A percentile compares a stretch with the other conserved stretches of the same genome.
These are phyloP conservation scores for Sminthurides aquaticus DNA, from an alignment of 2,888 invertebrate genomes.

Conservation along the genomic window DNA sequence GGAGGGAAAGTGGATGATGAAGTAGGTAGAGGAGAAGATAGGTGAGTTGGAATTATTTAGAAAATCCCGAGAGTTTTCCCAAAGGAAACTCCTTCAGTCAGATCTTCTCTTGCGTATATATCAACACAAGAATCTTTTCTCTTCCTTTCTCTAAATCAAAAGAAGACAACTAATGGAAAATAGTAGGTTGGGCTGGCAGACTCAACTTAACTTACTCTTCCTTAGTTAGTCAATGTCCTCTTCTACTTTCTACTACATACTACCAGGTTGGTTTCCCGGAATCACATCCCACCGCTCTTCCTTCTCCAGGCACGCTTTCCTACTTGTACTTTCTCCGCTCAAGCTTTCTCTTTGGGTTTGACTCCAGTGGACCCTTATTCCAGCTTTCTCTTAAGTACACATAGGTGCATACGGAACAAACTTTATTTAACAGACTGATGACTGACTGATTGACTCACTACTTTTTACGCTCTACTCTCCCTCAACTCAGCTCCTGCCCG, in stretches of 20 bases:
- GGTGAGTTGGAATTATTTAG: not conserved
- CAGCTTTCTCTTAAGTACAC: not conserved
- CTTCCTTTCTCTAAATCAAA: not conserved
- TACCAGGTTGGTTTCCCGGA: not conserved
- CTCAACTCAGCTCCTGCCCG: too few species aligned
- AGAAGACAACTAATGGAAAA: not conserved
- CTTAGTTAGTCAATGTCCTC: not conserved
- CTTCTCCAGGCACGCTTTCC: too few species aligned
- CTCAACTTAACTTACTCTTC: too few species aligned
- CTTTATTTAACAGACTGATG: not conserved
- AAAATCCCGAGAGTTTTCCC: not conserved
- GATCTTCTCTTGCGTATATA: too few species aligned
- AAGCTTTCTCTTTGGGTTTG: too few species aligned
- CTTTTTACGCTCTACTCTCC: not conserved
- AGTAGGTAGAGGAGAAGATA: not conserved
- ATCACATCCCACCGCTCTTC: not conserved
- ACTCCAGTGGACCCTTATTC: too few species aligned
- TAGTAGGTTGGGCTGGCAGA: not conserved
- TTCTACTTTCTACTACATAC: not conserved
- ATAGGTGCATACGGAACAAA: not conserved
- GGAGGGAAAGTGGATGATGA: not conserved
- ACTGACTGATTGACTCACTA: not conserved
- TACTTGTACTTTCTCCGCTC: too few species aligned
- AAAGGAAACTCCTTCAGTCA: not conserved
- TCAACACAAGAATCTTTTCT: too few species aligned